Evolutionary conservation across 1,140 invertebrate species (phyloP).

Genomic region (Meteorus sp.): DNA sequence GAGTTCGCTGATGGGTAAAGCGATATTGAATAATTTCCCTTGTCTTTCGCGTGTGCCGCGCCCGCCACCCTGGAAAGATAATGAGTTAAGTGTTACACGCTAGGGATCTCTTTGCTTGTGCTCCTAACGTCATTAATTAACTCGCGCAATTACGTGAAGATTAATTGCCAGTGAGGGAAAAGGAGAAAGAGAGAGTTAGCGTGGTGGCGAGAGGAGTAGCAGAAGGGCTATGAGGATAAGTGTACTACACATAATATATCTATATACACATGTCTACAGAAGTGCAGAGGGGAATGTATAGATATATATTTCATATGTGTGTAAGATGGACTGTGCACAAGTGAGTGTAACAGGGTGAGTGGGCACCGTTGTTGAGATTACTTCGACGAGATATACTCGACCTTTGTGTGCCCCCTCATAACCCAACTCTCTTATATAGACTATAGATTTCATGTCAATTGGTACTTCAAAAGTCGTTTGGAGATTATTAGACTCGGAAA

Average conservation of each 20-base stretch:
- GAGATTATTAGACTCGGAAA: conserved; percentile 16
- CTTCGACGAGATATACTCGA: conserved; percentile 33
- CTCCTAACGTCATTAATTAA: conserved; percentile 46
- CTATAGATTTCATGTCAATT: conserved; percentile 21
- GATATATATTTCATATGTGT: background rate
- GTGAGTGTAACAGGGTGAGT: conserved; percentile 16
- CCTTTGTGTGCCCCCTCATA: conserved; percentile 25
- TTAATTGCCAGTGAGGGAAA: conserved; percentile 34
- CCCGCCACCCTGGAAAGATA: conserved; percentile 33
- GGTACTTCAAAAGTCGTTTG: conserved; percentile 18
- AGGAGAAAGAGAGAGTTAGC: background rate
- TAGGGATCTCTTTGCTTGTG: conserved; percentile 28
- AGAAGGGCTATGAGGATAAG: too few relatives aligned
- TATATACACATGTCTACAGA: too few relatives aligned
- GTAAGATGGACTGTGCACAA: background rate
- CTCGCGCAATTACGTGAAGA: conserved; percentile 44
- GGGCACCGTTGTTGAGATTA: conserved; percentile 37
- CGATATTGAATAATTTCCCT: conserved; percentile 36
- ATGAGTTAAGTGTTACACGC: conserved; percentile 40
- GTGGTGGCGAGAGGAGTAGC: too few relatives aligned
- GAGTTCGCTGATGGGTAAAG: too few relatives aligned
- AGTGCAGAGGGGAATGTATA: conserved; percentile 21
- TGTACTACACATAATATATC: too few relatives aligned
- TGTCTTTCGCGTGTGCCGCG: too few relatives aligned
- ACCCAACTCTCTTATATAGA: conserved; percentile 8